Percentiles rank a stretch among this genome's conserved stretches.
phyloP scores from a whole-genome alignment of 2,113 vertebrate genomes.

The Lepus europaeus region DNA sequence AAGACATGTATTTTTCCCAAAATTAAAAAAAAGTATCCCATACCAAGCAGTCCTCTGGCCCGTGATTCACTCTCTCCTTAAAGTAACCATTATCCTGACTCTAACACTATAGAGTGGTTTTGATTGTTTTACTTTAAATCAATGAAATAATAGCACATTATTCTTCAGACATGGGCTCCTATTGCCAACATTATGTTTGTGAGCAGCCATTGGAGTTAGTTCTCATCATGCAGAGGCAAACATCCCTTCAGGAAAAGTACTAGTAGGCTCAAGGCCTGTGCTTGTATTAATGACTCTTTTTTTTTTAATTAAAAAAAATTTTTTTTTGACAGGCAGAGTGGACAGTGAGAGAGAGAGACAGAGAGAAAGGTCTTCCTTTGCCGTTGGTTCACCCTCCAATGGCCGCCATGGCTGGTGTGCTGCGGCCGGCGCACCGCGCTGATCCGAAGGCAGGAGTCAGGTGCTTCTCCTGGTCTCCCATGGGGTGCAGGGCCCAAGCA shows the following conservation, averaged over 20 bases:
- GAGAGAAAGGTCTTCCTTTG: too few relatives aligned
- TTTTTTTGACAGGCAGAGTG: too few relatives aligned
- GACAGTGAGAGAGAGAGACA: too few relatives aligned
- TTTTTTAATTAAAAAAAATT: too few relatives aligned
- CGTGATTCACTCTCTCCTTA: background rate
- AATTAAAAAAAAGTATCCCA: conserved; percentile 15
- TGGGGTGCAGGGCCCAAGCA: too few relatives aligned
- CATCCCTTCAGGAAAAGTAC: background rate
- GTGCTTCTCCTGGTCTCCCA: too few relatives aligned
- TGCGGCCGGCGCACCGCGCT: too few relatives aligned
- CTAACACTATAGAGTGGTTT: background rate
- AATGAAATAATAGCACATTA: background rate
- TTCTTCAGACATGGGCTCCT: background rate
- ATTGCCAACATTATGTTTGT: conserved; percentile 16
- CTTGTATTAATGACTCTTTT: background rate
- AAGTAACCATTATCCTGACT: background rate
- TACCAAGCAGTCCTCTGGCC: background rate
- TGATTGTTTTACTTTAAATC: background rate
- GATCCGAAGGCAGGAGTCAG: too few relatives aligned
- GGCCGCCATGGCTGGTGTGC: too few relatives aligned
- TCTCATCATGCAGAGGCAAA: background rate
- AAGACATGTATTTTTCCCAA: background rate
- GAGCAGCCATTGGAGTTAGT: background rate
- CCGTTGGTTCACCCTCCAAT: too few relatives aligned
- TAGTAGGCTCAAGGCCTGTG: background rate